Evolutionary conservation across 2,888 invertebrate genomes (phyloP), one percentile per base, ranked within the genome.

Genomic region (Tachina grossa): DNA sequence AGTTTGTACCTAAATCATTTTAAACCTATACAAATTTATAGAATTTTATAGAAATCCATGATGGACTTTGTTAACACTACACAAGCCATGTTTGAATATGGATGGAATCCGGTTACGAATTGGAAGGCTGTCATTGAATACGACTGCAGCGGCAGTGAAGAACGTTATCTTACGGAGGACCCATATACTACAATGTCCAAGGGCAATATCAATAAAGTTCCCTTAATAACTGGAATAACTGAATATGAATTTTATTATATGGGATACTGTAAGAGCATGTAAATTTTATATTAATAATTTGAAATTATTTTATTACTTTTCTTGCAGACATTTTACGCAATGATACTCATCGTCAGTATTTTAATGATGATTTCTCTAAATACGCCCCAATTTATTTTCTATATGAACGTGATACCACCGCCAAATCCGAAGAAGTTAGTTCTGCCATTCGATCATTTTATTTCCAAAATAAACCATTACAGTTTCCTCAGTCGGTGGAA

Each of bases 121-220:
- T 96, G 95, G 95, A 88, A 89, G 5, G 94, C 95, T 2, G 95
- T 96, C 0, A 93, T 96, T 9, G 96, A 96, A 89, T 93, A 93
- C 0, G 94, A 95, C 88, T 93, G 94, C 79, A 95, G 95, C 0
- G 77, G 72, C n/a, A 81, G 41, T 47, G 94, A 95, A 87, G 95
- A 95, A 89, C 93, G 95, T 84, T 96, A 95, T 90, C 90, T 96
- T 8, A 85, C 93, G 0, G 94, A 94, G 11, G 93, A 95, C 87
- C 96, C 96, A 0, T 91, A 93, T 55, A 93, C 93, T 43, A 92
- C 94, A 0, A 94, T 95, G 41, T 91, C 92, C 9, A 89, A 93
- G 63, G 95, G 95, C 0, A 92, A 94, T 57, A 94, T 95, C 85
- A 91, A 94, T 55, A 93, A 94, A 45, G 95, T 96, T 6, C 96